Percentiles rank a stretch among this genome's conserved stretches.
These are phyloP conservation scores for Threskiornis aethiopicus DNA, from an alignment of 2,797 vertebrate species.

Conservation along the genomic window DNA sequence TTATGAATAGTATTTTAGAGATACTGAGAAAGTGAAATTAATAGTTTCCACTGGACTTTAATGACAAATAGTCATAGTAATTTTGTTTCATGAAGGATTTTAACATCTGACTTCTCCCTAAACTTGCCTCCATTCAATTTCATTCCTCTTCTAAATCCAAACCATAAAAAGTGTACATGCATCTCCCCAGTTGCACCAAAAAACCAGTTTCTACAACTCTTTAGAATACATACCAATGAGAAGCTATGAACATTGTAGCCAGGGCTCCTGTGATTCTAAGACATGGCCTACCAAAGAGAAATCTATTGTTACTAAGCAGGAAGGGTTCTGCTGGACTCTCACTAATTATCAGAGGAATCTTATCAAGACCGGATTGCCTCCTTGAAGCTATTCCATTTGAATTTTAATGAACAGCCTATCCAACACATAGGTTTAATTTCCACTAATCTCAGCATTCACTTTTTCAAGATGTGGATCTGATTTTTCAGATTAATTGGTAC, in stretches of 20 bases:
- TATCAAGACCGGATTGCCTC: not conserved
- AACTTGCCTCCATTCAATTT: not conserved
- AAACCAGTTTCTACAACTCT: not conserved
- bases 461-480: not conserved
- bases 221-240: not conserved
- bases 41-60: not conserved
- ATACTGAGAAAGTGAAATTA: not conserved
- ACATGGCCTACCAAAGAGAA: not conserved
- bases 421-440: not conserved
- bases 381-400: not conserved
- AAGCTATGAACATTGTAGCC: not conserved
- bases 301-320: not conserved
- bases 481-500: not conserved
- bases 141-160: not conserved
- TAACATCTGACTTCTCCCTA: not conserved
- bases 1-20: not conserved
- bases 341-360: not conserved
- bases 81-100: not conserved
- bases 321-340: not conserved
- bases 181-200: not conserved
- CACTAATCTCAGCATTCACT: not conserved
- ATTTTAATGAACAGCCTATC: not conserved
- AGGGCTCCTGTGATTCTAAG: not conserved
- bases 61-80: not conserved
- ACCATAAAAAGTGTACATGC: not conserved